Evolutionary conservation across 2,888 invertebrate genomes (phyloP), one percentile per base, ranked within the genome.

Genomic region (Cheilosia variabilis): DNA sequence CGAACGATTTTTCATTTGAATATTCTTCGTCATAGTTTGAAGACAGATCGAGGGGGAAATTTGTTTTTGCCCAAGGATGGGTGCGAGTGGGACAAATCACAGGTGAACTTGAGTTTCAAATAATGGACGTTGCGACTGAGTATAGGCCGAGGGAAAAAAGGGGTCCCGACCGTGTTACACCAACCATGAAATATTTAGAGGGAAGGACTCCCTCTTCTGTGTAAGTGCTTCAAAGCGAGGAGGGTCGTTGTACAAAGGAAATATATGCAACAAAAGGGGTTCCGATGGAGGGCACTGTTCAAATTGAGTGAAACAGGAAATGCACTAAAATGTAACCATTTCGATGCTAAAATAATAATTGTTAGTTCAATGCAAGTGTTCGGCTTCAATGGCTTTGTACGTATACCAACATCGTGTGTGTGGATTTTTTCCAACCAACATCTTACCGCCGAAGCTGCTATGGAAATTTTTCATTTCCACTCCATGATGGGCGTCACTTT

Each of bases 221-320:
- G 10, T 31, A 43, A 72, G 60, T 41, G 31, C 53, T 71, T 27
- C n/a, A 50, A 71, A 50, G 19, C 34, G 27, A 58, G 34, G 24
- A 60, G 58, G 50, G 58, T 60, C 22, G 24, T 19, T 47, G 13
- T 37, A 17, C 22, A 47, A 37, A 47, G 43, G 58, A 47, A 17
- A 58, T 58, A 58, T 58, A 50, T 45, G 37, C 1, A 13, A 34
- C 22, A 62, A 72, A 53, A 60, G 62, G 71, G 27, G 31, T 62
- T 19, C 27, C 41, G 9, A 17, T 15, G 22, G 27, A 60, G 52
- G 27, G 60, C 31, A 17, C 41, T 52, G 52, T 45, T 71, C 13
- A 31, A 41, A 53, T 27, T 31, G 53, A 41, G 24, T 27, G 41
- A 53, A 72, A 62, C 60, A 60, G 72, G 72, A 72, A 72, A 72